These are phyloP conservation scores for Saguinus imperator DNA, from an alignment of 2,113 vertebrate genomes.

Conservation along the genomic window DNA sequence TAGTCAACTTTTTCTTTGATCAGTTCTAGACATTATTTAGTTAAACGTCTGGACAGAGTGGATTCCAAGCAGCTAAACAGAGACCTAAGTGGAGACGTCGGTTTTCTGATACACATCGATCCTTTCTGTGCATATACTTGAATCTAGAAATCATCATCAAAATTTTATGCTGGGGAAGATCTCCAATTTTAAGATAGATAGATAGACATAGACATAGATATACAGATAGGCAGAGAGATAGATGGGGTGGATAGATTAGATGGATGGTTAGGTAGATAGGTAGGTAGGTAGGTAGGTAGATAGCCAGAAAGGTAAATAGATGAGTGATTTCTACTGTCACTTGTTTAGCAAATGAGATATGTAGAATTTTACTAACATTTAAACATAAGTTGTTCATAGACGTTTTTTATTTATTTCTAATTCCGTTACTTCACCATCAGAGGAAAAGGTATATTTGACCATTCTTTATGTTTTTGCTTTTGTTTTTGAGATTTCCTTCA, in stretches of 20 bases:
- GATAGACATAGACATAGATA: no score
- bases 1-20: not conserved
- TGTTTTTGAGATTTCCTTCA: not conserved
- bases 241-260: no score
- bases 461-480: not conserved
- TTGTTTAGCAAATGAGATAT: not conserved
- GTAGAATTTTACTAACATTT: not conserved
- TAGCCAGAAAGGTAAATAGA: no score
- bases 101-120: rapidly evolving
- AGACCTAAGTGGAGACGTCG: rapidly evolving
- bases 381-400: not conserved
- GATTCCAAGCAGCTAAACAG: no score
- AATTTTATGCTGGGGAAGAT: not conserved
- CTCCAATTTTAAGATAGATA: not conserved
- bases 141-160: not conserved
- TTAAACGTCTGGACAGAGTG: not conserved
- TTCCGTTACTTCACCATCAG: not conserved
- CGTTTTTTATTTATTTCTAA: not conserved
- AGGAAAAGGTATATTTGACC: not conserved
- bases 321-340: not conserved
- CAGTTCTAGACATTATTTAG: not conserved
- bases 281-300: no score
- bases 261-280: no score
- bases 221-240: no score
- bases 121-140: no score